These are phyloP conservation scores for Drosophila sp. DNA, from an alignment of 1,140 invertebrate genomes.

Conservation along the genomic window DNA sequence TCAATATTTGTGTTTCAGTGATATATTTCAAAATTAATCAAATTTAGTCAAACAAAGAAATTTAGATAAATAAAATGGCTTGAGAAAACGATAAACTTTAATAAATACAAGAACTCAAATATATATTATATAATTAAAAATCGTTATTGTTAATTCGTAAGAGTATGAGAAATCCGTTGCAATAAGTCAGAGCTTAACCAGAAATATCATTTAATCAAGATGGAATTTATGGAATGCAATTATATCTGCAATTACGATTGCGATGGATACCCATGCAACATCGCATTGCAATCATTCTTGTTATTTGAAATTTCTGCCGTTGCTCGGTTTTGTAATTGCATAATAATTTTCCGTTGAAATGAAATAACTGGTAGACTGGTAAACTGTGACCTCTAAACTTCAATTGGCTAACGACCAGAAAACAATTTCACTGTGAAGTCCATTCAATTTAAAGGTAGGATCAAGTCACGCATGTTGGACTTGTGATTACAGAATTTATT, in stretches of 20 bases:
- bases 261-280: neutral
- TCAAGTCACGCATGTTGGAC: neutral
- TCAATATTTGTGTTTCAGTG: neutral
- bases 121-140: too few species aligned
- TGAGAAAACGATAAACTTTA: too few species aligned
- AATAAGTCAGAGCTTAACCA: conserved; percentile 2
- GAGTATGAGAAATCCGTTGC: neutral
- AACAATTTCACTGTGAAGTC: conserved; percentile 6
- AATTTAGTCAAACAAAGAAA: too few species aligned
- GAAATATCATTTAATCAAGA: conserved; percentile 16
- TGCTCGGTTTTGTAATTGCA: neutral
- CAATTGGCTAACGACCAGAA: conserved; percentile 10
- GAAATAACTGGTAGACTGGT: neutral
- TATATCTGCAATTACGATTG: conserved; percentile 13
- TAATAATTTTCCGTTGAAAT: conserved; percentile 1
- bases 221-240: conserved; percentile 18
- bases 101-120: too few species aligned
- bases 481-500: neutral
- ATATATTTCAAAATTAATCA: too few species aligned
- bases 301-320: neutral
- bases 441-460: conserved; percentile 11
- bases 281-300: conserved; percentile 1
- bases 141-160: too few species aligned
- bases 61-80: too few species aligned
- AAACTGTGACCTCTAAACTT: conserved; percentile 23